These are phyloP conservation scores for Phengaris arion DNA, from an alignment of 2,888 invertebrate species.

Conservation along the genomic window DNA sequence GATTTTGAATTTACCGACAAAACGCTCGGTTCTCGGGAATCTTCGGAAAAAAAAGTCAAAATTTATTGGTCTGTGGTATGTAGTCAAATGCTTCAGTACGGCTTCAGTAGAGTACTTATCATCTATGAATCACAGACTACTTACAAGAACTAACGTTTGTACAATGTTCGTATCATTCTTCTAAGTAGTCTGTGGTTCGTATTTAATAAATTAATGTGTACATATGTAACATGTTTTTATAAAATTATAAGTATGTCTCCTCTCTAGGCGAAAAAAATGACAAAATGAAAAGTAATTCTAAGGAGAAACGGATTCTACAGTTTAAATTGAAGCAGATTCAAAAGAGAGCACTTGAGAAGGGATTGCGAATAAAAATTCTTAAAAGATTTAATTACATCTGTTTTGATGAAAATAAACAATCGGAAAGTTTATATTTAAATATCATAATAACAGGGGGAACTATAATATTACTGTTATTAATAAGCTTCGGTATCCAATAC, in stretches of 20 bases:
- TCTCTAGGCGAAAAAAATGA: slow-evolving; percentile 27
- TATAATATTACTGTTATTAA: slow-evolving; percentile 48
- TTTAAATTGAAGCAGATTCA: slow-evolving; percentile 51
- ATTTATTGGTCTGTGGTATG: no score
- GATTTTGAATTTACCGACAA: no score
- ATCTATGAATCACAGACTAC: no score
- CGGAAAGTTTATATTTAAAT: slow-evolving; percentile 45
- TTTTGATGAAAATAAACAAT: slow-evolving; percentile 46
- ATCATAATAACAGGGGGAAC: slow-evolving; percentile 47
- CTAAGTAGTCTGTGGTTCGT: no score
- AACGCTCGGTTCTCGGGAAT: no score
- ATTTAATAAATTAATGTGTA: not conserved
- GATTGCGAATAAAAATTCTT: slow-evolving; percentile 49
- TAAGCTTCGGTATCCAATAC: slow-evolving; percentile 49
- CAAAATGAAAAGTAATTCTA: slow-evolving; percentile 35
- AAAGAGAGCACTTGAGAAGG: slow-evolving; percentile 53
- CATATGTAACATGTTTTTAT: no score
- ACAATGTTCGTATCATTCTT: not conserved
- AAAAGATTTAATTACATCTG: slow-evolving; percentile 54
- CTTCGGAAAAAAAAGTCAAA: no score
- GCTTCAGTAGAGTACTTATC: no score
- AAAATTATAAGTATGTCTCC: not conserved
- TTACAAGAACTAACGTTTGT: no score
- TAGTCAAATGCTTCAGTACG: no score
- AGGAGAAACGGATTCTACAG: slow-evolving; percentile 42